phyloP scores from a whole-genome alignment of 2,888 invertebrate species.

The Mamestra brassicae region DNA sequence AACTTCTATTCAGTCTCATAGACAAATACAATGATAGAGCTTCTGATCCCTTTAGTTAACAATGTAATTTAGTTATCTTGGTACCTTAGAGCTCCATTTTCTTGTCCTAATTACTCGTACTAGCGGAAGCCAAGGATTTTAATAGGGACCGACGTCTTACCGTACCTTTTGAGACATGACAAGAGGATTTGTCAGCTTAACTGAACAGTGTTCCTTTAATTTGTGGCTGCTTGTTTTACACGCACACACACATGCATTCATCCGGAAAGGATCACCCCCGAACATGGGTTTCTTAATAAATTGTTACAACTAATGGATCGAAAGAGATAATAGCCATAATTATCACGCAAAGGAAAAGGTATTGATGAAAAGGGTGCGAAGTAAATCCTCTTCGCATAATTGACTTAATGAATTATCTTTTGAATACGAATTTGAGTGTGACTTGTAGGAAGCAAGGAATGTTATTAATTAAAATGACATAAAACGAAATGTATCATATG shows the following conservation, averaged over 20 bases:
- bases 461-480: neutral
- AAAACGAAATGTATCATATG: neutral
- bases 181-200: slow-evolving; percentile 59
- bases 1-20: slow-evolving; percentile 17
- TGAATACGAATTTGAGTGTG: neutral
- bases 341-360: slow-evolving; percentile 6
- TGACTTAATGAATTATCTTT: neutral
- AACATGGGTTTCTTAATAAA: slow-evolving; percentile 14
- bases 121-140: slow-evolving; percentile 56
- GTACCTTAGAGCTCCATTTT: slow-evolving; percentile 43
- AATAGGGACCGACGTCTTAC: slow-evolving; percentile 54
- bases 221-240: slow-evolving; percentile 34
- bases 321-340: slow-evolving; percentile 2
- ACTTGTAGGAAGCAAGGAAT: neutral
- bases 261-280: neutral
- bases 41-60: slow-evolving; percentile 45
- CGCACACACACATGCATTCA: neutral
- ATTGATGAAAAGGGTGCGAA: neutral
- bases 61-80: slow-evolving; percentile 54
- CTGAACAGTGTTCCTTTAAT: slow-evolving; percentile 49
- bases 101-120: slow-evolving; percentile 59
- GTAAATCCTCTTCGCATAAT: slow-evolving; percentile 1
- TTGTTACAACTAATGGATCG: slow-evolving; percentile 4
- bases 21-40: slow-evolving; percentile 25
- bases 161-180: slow-evolving; percentile 54